A percentile compares a stretch with the other conserved stretches of the same genome.
Evolutionary conservation across 2,888 invertebrate species (phyloP).

Genomic region (Marronus borbonicus): DNA sequence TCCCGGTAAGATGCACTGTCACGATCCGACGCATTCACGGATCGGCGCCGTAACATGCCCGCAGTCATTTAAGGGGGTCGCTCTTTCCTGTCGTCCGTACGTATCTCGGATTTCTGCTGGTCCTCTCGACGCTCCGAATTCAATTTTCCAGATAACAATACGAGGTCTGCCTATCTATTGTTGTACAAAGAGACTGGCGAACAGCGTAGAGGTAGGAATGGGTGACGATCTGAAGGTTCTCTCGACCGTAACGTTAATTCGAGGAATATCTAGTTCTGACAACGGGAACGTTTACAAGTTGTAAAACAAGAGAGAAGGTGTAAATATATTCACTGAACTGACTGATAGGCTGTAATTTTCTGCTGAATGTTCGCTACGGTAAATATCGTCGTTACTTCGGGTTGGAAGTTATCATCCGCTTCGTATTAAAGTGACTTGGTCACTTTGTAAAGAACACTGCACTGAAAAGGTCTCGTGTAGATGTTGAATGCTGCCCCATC

Average conservation of each 20-base stretch:
- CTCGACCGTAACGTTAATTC: constrained; percentile 38
- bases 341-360: not conserved
- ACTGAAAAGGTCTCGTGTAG: too few relatives aligned
- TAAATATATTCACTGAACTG: not conserved
- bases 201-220: not conserved
- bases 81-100: constrained; percentile 8
- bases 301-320: constrained; percentile 32
- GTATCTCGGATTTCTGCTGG: constrained; percentile 26
- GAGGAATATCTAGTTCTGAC: constrained; percentile 27
- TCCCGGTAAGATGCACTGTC: not conserved
- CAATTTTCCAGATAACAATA: constrained; percentile 46
- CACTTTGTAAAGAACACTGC: too few relatives aligned
- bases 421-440: too few relatives aligned
- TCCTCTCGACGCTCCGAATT: constrained; percentile 27
- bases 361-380: too few relatives aligned
- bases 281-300: constrained; percentile 27
- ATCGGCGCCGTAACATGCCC: constrained; percentile 10
- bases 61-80: constrained; percentile 33
- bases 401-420: too few relatives aligned
- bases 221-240: constrained; percentile 17
- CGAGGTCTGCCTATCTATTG: constrained; percentile 39
- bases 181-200: constrained; percentile 26
- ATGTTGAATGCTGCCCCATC: too few relatives aligned
- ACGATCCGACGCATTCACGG: constrained; percentile 15
- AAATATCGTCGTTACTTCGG: too few relatives aligned